These are phyloP conservation scores for Vanacampus margaritifer DNA, from an alignment of 2,113 vertebrate species.

Conservation along the genomic window DNA sequence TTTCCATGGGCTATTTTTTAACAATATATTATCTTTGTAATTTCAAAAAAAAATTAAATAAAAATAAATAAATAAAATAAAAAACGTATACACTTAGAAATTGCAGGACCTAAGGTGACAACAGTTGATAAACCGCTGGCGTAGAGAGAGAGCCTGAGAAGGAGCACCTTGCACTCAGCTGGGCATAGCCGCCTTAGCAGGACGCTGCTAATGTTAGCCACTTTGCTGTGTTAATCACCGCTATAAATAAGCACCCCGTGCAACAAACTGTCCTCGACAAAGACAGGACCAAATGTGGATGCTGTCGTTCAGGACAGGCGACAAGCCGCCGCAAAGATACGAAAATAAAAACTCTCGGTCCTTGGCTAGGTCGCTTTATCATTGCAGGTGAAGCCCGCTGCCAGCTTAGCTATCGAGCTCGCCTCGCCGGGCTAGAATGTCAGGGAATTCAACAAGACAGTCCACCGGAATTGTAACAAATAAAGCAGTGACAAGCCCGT, in stretches of 20 bases:
- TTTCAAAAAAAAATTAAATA: no score
- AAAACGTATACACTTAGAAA: neutral
- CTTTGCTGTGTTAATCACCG: constrained; percentile 21
- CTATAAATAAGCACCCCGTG: constrained; percentile 29
- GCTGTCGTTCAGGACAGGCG: constrained; percentile 12
- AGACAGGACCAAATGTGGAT: constrained; percentile 21
- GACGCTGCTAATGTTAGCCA: constrained; percentile 42
- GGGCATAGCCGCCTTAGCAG: constrained; percentile 38
- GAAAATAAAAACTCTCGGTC: constrained; percentile 20
- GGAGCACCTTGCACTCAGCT: constrained; percentile 59
- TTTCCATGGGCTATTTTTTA: neutral
- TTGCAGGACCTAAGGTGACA: neutral
- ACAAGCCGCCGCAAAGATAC: constrained; percentile 16
- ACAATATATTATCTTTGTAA: neutral
- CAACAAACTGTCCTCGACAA: constrained; percentile 6
- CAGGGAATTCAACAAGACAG: constrained; percentile 8
- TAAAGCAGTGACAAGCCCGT: neutral
- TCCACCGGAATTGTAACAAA: constrained; percentile 6
- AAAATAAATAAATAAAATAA: no score
- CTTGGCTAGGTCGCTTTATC: constrained; percentile 17
- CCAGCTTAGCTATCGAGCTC: constrained; percentile 47
- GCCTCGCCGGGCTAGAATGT: constrained; percentile 31
- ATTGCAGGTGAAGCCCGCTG: constrained; percentile 28
- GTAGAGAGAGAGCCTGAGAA: constrained; percentile 5
- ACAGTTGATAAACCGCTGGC: neutral